Conservation (phyloP, 2,888 invertebrate species). For the Autographa pulchrina region DNA sequence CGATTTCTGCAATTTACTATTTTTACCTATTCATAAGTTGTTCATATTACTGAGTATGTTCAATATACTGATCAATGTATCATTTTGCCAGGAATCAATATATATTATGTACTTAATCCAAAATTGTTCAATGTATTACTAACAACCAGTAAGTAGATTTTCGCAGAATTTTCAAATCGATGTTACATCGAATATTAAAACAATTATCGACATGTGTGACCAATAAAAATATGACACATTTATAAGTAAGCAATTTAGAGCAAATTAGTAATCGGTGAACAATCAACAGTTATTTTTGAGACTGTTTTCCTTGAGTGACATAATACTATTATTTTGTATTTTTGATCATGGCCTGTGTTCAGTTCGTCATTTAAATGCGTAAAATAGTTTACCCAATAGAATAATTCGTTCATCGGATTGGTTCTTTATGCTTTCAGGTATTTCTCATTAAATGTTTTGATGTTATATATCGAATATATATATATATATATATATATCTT, state of each 20-base stretch:
- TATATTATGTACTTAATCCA: neutral
- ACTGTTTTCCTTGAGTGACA: conserved; percentile 43
- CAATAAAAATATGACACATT: conserved; percentile 56
- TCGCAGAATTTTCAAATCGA: conserved; percentile 41
- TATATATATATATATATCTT: too few species aligned
- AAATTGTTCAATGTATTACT: neutral
- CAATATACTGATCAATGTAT: too few species aligned
- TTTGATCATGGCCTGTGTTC: neutral
- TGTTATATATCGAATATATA: too few species aligned
- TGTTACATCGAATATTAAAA: conserved; percentile 12
- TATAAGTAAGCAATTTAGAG: conserved; percentile 29
- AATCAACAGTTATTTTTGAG: conserved; percentile 17
- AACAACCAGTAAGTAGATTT: conserved; percentile 39
- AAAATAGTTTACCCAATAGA: too few species aligned
- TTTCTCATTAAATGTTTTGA: too few species aligned
- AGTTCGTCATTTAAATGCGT: too few species aligned
- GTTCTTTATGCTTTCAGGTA: too few species aligned
- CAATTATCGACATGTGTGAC: conserved; percentile 46
- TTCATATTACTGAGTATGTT: too few species aligned
- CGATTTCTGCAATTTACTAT: too few species aligned
- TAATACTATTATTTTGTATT: neutral
- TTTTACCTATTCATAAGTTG: too few species aligned
- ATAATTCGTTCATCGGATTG: too few species aligned
- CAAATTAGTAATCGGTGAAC: conserved; percentile 36
- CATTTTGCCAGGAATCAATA: neutral